A percentile compares a stretch with the other conserved stretches of the same genome.
These are phyloP conservation scores for Dissostichus mawsoni DNA, from an alignment of 2,113 vertebrate species.

Conservation along the genomic window DNA sequence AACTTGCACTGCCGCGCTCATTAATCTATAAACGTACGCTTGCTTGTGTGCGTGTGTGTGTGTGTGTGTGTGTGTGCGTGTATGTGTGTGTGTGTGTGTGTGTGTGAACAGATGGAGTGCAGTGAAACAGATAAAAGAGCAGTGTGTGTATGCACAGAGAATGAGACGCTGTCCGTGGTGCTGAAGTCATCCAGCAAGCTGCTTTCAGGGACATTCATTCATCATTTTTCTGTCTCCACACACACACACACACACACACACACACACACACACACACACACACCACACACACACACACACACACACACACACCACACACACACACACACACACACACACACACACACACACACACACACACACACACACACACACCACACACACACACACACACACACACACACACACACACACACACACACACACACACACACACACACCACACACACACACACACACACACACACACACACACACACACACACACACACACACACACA, in stretches of 20 bases:
- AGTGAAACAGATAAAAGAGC: conserved; percentile 51
- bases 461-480: conserved; percentile 1
- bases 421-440: conserved; percentile 7
- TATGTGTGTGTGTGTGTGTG: background rate
- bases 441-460: conserved; percentile 4
- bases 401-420: background rate
- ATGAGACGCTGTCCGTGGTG: conserved; percentile 75
- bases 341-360: conserved; percentile 7
- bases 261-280: background rate
- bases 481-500: background rate
- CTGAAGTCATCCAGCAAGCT: conserved; percentile 69
- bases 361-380: background rate
- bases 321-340: too few species aligned
- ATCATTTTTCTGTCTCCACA: conserved; percentile 16
- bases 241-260: conserved; percentile 1
- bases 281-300: too few species aligned
- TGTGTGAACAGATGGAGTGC: conserved; percentile 41
- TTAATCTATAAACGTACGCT: conserved; percentile 48
- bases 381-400: background rate
- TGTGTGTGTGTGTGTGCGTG: conserved; percentile 16
- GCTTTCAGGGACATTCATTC: conserved; percentile 54
- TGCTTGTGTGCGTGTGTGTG: conserved; percentile 16
- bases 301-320: too few species aligned
- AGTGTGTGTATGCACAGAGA: conserved; percentile 38
- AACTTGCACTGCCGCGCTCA: conserved; percentile 22